Percentiles rank a stretch among this genome's conserved stretches.
Conservation (phyloP, 2,888 invertebrate genomes). For the Cerastoderma edule region DNA sequence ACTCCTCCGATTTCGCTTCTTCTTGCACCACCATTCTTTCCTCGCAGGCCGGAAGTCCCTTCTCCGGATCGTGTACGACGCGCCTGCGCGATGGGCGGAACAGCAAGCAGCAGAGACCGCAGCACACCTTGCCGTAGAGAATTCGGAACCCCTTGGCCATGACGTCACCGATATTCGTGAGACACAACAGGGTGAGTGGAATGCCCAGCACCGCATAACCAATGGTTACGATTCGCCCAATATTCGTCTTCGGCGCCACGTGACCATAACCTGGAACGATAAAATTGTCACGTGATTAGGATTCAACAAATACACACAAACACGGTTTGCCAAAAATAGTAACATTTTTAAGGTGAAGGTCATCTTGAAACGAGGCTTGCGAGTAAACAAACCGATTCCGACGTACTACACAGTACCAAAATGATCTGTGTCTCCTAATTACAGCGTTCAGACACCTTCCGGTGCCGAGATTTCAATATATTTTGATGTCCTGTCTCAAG, state of each 20-base stretch:
- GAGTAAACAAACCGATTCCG: no score
- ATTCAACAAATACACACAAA: background rate
- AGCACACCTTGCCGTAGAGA: constrained; percentile 86
- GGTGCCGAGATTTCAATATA: no score
- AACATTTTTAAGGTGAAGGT: no score
- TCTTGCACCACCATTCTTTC: constrained; percentile 66
- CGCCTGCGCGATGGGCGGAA: constrained; percentile 71
- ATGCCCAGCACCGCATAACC: constrained; percentile 82
- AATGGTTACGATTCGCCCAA: constrained; percentile 81
- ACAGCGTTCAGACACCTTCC: no score
- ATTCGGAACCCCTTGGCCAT: constrained; percentile 84
- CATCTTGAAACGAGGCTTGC: no score
- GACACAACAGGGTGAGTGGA: constrained; percentile 80
- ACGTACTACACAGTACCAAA: no score
- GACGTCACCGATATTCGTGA: constrained; percentile 82
- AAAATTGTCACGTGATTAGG: background rate
- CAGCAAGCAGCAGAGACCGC: constrained; percentile 78
- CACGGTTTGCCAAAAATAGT: no score
- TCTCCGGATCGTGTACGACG: constrained; percentile 68
- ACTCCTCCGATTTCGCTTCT: constrained; percentile 73
- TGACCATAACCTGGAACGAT: constrained; percentile 81
- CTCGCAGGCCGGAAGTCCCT: constrained; percentile 62
- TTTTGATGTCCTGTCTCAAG: no score
- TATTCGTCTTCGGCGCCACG: constrained; percentile 80
- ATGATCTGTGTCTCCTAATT: no score